phyloP scores from a whole-genome alignment of 2,797 vertebrate species.

The Eupleurogrammus muticus region DNA sequence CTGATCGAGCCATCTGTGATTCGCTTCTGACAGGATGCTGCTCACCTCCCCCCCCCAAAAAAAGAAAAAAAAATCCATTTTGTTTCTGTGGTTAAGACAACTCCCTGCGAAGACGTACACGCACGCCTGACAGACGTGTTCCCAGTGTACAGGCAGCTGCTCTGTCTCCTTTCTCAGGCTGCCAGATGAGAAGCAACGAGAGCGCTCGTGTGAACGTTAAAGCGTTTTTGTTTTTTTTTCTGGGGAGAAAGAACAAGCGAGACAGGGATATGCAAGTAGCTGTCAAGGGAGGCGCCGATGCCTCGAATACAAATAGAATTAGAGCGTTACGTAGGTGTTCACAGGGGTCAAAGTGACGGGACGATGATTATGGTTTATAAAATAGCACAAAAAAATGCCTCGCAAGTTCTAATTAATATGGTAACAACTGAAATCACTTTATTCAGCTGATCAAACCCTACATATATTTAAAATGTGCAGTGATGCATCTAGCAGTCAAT shows the following conservation, averaged over 20 bases:
- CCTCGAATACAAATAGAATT: constrained; percentile 31
- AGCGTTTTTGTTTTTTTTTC: constrained; percentile 36
- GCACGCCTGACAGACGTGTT: constrained; percentile 40
- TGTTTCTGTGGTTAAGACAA: constrained; percentile 53
- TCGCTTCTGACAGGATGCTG: constrained; percentile 67
- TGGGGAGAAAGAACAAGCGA: constrained; percentile 12
- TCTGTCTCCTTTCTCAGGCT: constrained; percentile 54
- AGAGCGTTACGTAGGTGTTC: not conserved
- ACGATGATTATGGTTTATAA: not conserved
- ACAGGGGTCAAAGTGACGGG: not conserved
- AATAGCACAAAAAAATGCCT: not conserved
- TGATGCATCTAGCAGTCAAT: no score
- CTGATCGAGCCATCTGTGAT: constrained; percentile 74
- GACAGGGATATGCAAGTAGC: constrained; percentile 15
- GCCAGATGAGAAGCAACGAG: constrained; percentile 66
- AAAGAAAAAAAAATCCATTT: constrained; percentile 77
- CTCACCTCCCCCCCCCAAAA: constrained; percentile 66
- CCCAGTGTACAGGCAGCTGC: constrained; percentile 45
- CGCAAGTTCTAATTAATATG: not conserved
- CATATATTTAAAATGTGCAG: not conserved
- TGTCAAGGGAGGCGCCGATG: constrained; percentile 22
- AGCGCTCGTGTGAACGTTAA: constrained; percentile 16
- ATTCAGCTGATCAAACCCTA: not conserved
- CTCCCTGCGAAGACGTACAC: constrained; percentile 45
- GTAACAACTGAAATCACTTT: not conserved